These are phyloP conservation scores for Parnassius glacialis DNA, from an alignment of 2,888 invertebrate genomes.

Conservation along the genomic window DNA sequence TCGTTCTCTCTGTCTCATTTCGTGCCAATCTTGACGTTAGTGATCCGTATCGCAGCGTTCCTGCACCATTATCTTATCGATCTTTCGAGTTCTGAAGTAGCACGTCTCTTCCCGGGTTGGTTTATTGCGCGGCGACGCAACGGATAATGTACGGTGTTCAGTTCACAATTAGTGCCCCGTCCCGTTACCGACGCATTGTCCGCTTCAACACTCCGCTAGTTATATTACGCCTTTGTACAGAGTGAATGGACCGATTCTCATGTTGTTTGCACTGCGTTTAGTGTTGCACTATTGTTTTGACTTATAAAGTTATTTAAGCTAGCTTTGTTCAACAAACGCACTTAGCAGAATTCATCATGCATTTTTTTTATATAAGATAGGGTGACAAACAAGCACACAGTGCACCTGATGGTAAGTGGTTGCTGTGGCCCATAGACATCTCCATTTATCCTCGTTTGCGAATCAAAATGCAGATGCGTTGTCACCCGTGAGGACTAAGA, in stretches of 20 bases:
- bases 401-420: no score
- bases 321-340: slow-evolving; percentile 27
- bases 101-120: slow-evolving; percentile 21
- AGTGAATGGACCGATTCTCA: slow-evolving; percentile 60
- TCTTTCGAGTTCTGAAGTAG: slow-evolving; percentile 39
- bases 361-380: no score
- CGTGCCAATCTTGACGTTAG: background rate
- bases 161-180: slow-evolving; percentile 72
- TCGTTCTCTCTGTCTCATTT: background rate
- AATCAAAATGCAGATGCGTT: no score
- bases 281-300: slow-evolving; percentile 51
- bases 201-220: slow-evolving; percentile 62
- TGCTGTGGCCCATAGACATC: no score
- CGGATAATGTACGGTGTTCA: slow-evolving; percentile 49
- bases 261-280: slow-evolving; percentile 60
- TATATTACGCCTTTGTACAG: slow-evolving; percentile 65
- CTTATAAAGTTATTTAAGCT: slow-evolving; percentile 37
- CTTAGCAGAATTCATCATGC: slow-evolving; percentile 24
- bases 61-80: background rate
- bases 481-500: no score
- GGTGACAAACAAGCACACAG: no score
- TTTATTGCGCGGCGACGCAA: slow-evolving; percentile 38
- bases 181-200: slow-evolving; percentile 74
- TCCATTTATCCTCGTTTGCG: no score
- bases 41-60: background rate